Evolutionary conservation across 2,113 vertebrate genomes (phyloP).

Genomic region (Heptranchias perlo): DNA sequence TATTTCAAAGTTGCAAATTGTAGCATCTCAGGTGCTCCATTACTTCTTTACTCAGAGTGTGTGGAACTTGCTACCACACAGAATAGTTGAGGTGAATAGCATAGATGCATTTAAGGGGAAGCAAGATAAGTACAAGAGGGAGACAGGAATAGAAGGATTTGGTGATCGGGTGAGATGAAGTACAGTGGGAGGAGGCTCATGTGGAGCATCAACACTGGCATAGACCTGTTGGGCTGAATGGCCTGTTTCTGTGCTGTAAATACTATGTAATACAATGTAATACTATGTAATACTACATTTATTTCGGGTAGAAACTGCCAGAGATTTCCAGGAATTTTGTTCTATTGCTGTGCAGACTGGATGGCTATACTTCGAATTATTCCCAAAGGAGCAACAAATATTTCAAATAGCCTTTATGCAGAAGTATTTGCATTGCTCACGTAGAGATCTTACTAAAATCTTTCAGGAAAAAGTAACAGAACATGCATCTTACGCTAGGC

Average conservation of each 20-base stretch:
- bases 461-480: background rate
- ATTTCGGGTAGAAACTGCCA: background rate
- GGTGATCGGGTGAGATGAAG: background rate
- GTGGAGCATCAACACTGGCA: background rate
- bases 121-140: background rate
- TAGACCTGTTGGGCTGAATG: background rate
- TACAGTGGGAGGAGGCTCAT: background rate
- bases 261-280: background rate
- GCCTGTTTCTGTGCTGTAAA: background rate
- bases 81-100: background rate
- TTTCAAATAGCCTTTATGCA: background rate
- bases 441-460: background rate
- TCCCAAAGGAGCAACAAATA: background rate
- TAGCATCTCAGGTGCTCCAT: background rate
- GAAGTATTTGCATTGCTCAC: background rate
- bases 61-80: background rate
- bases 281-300: background rate
- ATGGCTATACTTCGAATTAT: background rate
- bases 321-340: background rate
- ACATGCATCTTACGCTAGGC: background rate
- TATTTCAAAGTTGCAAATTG: background rate
- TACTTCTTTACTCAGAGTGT: background rate
- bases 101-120: background rate
- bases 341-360: background rate
- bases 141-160: background rate